Evolutionary conservation across 2,888 invertebrate species (phyloP).

Genomic region (Marasmarcha lunaedactyla): DNA sequence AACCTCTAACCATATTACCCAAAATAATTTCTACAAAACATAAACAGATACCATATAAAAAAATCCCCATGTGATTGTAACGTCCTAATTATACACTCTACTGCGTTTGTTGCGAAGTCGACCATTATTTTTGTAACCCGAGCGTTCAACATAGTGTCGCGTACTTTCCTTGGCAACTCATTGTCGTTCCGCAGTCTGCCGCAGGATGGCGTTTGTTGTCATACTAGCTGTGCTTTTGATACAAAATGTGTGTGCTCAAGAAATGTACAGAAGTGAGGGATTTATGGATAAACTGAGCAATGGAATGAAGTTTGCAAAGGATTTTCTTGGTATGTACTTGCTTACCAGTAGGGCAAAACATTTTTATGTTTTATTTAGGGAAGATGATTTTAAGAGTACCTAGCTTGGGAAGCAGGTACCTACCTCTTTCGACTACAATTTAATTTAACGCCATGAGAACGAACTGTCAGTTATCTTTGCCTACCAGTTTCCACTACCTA

Average conservation of each 20-base stretch:
- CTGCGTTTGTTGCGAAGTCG: slow-evolving; percentile 36
- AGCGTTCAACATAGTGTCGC: slow-evolving; percentile 29
- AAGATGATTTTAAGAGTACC: no score
- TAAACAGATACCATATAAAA: no score
- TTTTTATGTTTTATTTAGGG: no score
- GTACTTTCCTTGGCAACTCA: slow-evolving; percentile 16
- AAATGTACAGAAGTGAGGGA: slow-evolving; percentile 33
- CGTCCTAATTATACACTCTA: slow-evolving; percentile 35
- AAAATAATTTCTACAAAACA: no score
- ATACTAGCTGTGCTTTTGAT: slow-evolving; percentile 27
- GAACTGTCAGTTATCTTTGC: no score
- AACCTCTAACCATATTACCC: no score
- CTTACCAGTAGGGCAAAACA: no score
- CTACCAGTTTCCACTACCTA: no score
- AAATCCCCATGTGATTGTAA: no score
- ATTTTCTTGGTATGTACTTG: slow-evolving; percentile 45
- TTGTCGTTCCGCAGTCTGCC: slow-evolving; percentile 28
- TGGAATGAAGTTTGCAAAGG: slow-evolving; percentile 55
- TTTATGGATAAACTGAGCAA: slow-evolving; percentile 42
- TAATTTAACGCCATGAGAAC: no score
- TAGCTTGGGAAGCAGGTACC: no score
- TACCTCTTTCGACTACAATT: no score
- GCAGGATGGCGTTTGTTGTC: slow-evolving; percentile 48
- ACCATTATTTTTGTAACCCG: slow-evolving; percentile 39
- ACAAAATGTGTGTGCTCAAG: slow-evolving; percentile 26